Evolutionary conservation across 2,797 vertebrate species (phyloP), one percentile per base, ranked within the genome.

Genomic region (Centropyge bicolor): DNA sequence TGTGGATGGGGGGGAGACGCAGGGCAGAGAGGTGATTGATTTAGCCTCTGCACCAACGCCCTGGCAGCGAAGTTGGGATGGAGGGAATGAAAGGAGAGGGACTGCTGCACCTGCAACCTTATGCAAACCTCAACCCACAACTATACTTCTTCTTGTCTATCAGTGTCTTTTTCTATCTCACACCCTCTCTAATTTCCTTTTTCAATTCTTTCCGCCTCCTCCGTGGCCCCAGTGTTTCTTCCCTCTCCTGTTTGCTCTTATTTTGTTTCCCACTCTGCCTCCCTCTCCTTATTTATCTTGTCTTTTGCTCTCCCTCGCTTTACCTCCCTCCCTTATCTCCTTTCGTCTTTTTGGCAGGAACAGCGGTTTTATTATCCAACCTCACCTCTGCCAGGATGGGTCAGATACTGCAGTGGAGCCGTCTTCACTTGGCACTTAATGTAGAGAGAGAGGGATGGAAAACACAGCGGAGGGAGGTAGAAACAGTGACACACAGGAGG

Each of bases 301-400:
- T 82, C 64, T 64, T 78, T 45, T 67, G 45, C 72, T 74, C 66
- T 64, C 49, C 62, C 70, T 65, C 17, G 31, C 74, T 80, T 80
- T 56, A 62, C 81, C 70, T 72, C 41, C 72, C 31, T 65, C 64
- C 55, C 35, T 72, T 81, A 85, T 86, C 81, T 76, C 67, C 52
- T 67, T 67, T 82, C 4, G 14, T 86, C 62, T 75, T 78, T 86
- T 90, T 90, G 84, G 90, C 90, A 93, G 86, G 76, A 87, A 73
- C 75, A 86, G 76, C 8, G 22, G 76, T 89, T 89, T 89, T 88
- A 87, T 87, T 85, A 86, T 87, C 81, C 75, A 84, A 48, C 68
- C 43, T 90, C 86, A 88, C 87, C 85, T 91, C 85, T 87, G 84
- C 83, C 88, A 89, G 85, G 90, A 74, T 85, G 86, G 90, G 89